Percentiles rank a stretch among this genome's conserved stretches.
Conservation (phyloP, 2,888 invertebrate genomes). For the Alloplasta piceator region DNA sequence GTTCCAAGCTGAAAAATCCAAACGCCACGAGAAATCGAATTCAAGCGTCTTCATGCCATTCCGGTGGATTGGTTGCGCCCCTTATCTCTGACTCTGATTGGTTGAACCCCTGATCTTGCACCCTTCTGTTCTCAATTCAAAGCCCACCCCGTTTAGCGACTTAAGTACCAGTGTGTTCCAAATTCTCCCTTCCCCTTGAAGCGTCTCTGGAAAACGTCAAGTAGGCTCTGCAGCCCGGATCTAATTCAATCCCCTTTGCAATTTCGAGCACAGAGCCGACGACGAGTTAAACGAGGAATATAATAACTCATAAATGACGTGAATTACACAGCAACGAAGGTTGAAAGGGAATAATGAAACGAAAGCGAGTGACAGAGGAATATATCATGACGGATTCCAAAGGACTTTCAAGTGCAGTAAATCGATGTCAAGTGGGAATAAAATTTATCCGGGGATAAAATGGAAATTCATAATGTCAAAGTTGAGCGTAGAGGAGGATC, state of each 20-base stretch:
- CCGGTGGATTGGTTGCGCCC: slow-evolving; percentile 57
- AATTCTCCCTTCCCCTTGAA: slow-evolving; percentile 63
- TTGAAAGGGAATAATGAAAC: slow-evolving; percentile 16
- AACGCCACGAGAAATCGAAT: slow-evolving; percentile 43
- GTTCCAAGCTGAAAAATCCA: slow-evolving; percentile 92
- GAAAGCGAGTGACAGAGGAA: slow-evolving; percentile 16
- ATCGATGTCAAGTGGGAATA: slow-evolving; percentile 41
- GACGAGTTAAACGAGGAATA: slow-evolving; percentile 39
- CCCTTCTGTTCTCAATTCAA: slow-evolving; percentile 25
- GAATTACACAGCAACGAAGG: slow-evolving; percentile 8
- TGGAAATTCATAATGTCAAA: slow-evolving; percentile 2
- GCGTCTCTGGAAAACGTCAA: slow-evolving; percentile 78
- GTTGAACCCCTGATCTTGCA: slow-evolving; percentile 35
- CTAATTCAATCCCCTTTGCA: slow-evolving; percentile 73
- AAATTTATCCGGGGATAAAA: slow-evolving; percentile 27
- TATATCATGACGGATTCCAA: slow-evolving; percentile 49
- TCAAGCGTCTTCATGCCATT: slow-evolving; percentile 68
- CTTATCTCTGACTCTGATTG: slow-evolving; percentile 12
- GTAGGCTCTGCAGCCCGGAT: slow-evolving; percentile 73
- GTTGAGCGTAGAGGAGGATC: slow-evolving; percentile 19
- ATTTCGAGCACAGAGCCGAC: slow-evolving; percentile 33
- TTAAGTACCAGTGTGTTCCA: slow-evolving; percentile 75
- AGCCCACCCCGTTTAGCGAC: slow-evolving; percentile 43
- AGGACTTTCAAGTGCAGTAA: slow-evolving; percentile 9
- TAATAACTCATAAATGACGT: slow-evolving; percentile 53